phyloP scores from a whole-genome alignment of 2,888 invertebrate species.

The Heliconius ismenius region DNA sequence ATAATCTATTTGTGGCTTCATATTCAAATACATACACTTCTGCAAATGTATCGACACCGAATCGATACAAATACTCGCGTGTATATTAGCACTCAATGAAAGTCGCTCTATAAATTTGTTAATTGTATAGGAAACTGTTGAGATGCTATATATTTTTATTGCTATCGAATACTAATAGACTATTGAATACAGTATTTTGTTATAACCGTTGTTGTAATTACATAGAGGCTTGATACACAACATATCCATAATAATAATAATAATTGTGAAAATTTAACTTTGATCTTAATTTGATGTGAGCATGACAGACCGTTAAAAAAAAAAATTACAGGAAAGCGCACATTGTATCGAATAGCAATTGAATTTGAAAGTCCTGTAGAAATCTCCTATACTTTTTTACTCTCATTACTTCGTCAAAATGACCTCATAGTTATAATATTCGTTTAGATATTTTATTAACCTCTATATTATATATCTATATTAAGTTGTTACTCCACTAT shows the following conservation, averaged over 20 bases:
- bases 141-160: conserved; percentile 1
- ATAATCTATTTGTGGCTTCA: too few species aligned
- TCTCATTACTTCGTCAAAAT: not conserved
- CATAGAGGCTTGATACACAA: not conserved
- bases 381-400: not conserved
- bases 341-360: not conserved
- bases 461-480: too few species aligned
- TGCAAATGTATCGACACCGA: not conserved
- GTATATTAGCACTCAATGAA: not conserved
- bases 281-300: not conserved
- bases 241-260: not conserved
- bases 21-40: not conserved
- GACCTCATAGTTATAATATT: too few species aligned
- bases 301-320: not conserved
- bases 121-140: not conserved
- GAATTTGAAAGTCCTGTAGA: not conserved
- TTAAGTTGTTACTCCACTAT: not conserved
- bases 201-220: not conserved
- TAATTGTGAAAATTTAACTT: not conserved
- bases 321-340: not conserved
- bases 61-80: not conserved
- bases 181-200: too few species aligned
- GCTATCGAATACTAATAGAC: not conserved
- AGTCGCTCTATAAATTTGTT: not conserved
- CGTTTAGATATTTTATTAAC: too few species aligned